Evolutionary conservation across 2,113 vertebrate genomes (phyloP), one percentile per base, ranked within the genome.

Genomic region (Gadus chalcogrammus): DNA sequence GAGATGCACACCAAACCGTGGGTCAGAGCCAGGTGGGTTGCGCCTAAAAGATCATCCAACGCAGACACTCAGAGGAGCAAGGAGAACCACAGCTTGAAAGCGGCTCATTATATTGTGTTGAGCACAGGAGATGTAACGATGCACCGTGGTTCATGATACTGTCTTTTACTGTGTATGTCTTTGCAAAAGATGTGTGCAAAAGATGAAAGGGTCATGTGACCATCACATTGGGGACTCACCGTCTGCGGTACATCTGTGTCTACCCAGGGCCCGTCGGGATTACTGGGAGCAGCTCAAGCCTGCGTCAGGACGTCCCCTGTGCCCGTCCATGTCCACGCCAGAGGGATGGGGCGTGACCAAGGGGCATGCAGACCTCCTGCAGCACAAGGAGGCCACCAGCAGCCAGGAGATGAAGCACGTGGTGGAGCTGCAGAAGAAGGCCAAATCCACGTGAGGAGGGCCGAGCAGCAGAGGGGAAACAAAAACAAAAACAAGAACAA

Each of bases 1-100:
- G 89, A 92, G 74, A 95, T 95, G 95, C 95, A 98, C 83, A 97
- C 96, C 69, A 98, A 98, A 73, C 95, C 95, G 13, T 98, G 96
- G 96, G 90, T 98, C 80, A 89, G 96, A 89, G 95, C 95, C 75
- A 94, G 94, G 96, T 97, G 84, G 53, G 86, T 48, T 48, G 74
- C 53, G 24, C 13, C 18, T 22, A 15, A 27, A 61, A 24, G 20
- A 5, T 5, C 31, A 61, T 89, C 13, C 55, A 16, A 20, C 93
- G 93, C 13, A 91, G 94, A 69, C 95, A 94, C 8, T 17, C 20
- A 60, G 17, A 60, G 94, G 42, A 13, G 5, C 42, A 48, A 48
- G 42, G 42, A 48, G 42, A 48, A 48, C 42, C 8, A 48, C 42
- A 48, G 4, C 31, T 35, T 35, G 31, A 5, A 35, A 35, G 42